These are phyloP conservation scores for Corvus hawaiiensis DNA, from an alignment of 2,113 vertebrate species.

Conservation along the genomic window DNA sequence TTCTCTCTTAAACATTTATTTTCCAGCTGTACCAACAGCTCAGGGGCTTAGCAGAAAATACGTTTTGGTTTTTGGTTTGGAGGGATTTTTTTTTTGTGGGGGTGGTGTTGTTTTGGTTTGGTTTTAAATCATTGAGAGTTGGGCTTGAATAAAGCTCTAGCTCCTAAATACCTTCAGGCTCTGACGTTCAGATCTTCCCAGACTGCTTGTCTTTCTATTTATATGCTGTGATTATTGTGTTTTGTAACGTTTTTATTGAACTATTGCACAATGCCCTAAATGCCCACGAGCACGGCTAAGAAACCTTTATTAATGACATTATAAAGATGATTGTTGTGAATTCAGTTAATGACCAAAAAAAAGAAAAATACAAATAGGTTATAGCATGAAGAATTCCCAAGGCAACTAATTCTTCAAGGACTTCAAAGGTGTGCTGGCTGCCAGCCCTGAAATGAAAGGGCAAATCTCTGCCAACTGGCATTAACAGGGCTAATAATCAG, in stretches of 20 bases:
- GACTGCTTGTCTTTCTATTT: not conserved
- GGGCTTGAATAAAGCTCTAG: not conserved
- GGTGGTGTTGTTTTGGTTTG: not conserved
- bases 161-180: not conserved
- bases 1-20: not conserved
- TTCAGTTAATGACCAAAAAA: not conserved
- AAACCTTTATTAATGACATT: slow-evolving; percentile 11
- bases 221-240: not conserved
- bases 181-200: not conserved
- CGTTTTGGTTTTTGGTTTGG: not conserved
- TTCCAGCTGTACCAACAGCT: not conserved
- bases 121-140: not conserved
- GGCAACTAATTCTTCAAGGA: slow-evolving; percentile 4
- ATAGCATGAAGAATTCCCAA: slow-evolving; percentile 22
- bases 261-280: slow-evolving; percentile 5
- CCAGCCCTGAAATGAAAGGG: not conserved
- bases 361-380: not conserved
- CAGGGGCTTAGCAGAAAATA: not conserved
- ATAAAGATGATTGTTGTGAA: not conserved
- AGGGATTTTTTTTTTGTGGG: not conserved
- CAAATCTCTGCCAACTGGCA: slow-evolving; percentile 10
- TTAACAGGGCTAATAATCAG: not conserved
- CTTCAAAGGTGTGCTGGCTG: slow-evolving; percentile 44
- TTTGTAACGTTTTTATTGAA: slow-evolving; percentile 18
- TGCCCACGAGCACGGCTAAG: not conserved